These are phyloP conservation scores for Chelonoidis abingdonii DNA, from an alignment of 2,113 vertebrate genomes.

Conservation along the genomic window DNA sequence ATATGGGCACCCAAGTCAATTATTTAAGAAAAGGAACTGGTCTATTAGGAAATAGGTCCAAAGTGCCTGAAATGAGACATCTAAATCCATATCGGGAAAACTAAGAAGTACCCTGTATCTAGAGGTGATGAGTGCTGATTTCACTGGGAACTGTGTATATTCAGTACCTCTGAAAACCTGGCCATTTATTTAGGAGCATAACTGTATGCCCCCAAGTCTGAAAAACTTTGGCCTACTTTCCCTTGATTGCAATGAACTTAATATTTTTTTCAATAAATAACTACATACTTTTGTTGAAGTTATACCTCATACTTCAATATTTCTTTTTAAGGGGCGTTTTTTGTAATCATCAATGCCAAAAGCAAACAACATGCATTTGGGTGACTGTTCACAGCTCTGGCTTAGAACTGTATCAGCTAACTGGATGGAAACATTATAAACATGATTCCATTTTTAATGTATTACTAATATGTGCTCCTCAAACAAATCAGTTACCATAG, in stretches of 20 bases:
- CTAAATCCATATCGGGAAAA: background rate
- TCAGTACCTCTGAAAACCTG: background rate
- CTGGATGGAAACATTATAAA: background rate
- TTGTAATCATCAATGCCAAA: background rate
- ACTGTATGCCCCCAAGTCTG: background rate
- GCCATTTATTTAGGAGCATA: background rate
- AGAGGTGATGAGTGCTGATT: background rate
- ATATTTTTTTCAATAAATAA: background rate
- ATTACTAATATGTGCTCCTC: slow-evolving; percentile 24
- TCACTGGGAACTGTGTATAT: background rate
- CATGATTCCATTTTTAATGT: slow-evolving; percentile 8
- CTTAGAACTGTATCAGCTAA: background rate
- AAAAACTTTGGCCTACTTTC: background rate
- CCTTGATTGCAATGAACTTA: background rate
- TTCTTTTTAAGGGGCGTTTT: background rate
- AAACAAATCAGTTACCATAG: background rate
- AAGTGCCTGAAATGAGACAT: background rate
- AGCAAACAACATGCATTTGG: background rate
- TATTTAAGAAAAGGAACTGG: background rate
- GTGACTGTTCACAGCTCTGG: background rate
- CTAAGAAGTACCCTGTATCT: background rate
- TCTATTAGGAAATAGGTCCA: background rate
- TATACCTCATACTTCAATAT: background rate
- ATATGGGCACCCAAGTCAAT: background rate
- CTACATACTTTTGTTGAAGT: background rate